Evolutionary conservation across 2,888 invertebrate species (phyloP), one percentile per base, ranked within the genome.

Genomic region (Lasioglossum lativentre): DNA sequence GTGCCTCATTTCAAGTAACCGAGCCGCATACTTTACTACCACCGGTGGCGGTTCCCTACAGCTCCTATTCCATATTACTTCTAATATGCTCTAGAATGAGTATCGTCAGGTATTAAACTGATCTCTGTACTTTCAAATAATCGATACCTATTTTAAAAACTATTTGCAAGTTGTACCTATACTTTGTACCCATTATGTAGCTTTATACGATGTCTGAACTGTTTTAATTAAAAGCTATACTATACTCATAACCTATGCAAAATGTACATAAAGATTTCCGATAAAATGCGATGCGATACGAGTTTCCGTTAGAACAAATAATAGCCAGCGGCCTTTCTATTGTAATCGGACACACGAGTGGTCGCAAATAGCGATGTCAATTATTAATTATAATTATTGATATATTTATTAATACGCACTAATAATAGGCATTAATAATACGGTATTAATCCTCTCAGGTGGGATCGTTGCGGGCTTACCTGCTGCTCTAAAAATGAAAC

Each of bases 351-450:
- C n/a, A n/a, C 12, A 56, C 10, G 56, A 12, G 12, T 12, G n/a
- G n/a, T 56, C 56, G 12, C 56, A 56, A 56, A n/a, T 12, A n/a
- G 56, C n/a, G n/a, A n/a, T n/a, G 19, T 52, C 23, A 23, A 12
- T 56, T 56, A n/a, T 56, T 56, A n/a, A 56, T 56, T 56, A 56
- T n/a, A 56, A 56, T 56, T n/a, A 56, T n/a, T n/a, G n/a, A n/a
- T 56, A n/a, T n/a, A 10, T n/a, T 56, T 56, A 56, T 56, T 56
- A 12, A 12, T 56, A 4, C 12, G 2, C 4, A n/a, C 12, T n/a
- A 4, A 12, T 4, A n/a, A n/a, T n/a, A n/a, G n/a, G n/a, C n/a
- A 56, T 56, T 56, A 56, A 56, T n/a, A n/a, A 12, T 12, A n/a
- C n/a, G 56, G n/a, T 56, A 56, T 12, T 56, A n/a, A n/a, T 56